Conservation (phyloP, 2,888 invertebrate species). For the Erebia epiphron region DNA sequence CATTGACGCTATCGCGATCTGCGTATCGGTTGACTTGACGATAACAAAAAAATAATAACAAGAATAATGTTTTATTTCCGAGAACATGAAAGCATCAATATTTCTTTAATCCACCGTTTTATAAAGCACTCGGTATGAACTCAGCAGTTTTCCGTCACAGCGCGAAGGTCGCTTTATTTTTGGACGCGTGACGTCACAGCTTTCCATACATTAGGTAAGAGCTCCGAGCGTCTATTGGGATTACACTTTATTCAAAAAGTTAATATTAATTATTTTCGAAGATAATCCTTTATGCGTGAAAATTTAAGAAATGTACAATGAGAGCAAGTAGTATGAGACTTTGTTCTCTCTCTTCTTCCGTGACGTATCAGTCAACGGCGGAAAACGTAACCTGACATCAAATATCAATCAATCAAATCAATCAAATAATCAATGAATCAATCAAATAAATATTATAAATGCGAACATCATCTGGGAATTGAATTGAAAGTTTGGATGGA, state of each 20-base stretch:
- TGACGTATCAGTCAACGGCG: too few relatives aligned
- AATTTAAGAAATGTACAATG: too few relatives aligned
- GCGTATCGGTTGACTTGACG: background rate
- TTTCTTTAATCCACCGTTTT: constrained; percentile 48
- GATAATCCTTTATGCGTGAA: background rate
- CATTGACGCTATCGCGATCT: background rate
- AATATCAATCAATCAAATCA: too few relatives aligned
- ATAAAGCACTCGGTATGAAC: constrained; percentile 50
- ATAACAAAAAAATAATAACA: constrained; percentile 16
- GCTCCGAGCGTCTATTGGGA: constrained; percentile 26
- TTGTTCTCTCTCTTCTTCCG: too few relatives aligned
- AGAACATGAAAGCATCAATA: constrained; percentile 52
- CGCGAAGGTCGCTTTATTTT: constrained; percentile 72
- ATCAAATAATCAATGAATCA: too few relatives aligned
- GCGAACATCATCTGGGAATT: too few relatives aligned
- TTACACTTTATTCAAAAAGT: constrained; percentile 27
- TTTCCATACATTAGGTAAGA: constrained; percentile 60
- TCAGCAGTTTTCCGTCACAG: constrained; percentile 64
- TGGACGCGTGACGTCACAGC: constrained; percentile 60
- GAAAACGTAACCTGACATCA: too few relatives aligned
- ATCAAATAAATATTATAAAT: too few relatives aligned
- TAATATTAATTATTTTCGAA: constrained; percentile 12
- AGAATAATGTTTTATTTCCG: constrained; percentile 15
- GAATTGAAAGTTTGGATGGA: too few relatives aligned
- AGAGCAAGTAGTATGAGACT: too few relatives aligned